phyloP scores from a whole-genome alignment of 1,140 invertebrate species.

The Pachypeltis micranthus region DNA sequence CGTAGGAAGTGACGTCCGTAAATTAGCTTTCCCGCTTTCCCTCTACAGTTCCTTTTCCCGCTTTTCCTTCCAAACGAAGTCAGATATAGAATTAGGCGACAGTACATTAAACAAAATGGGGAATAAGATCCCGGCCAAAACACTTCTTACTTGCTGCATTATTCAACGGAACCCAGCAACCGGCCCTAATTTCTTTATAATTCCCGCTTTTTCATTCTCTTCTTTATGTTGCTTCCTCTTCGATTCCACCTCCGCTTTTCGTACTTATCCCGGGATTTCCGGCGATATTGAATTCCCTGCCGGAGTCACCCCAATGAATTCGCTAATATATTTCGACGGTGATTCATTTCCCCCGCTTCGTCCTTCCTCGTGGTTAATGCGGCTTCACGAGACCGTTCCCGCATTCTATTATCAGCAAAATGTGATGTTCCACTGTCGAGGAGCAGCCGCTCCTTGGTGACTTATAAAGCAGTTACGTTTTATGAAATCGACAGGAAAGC shows the following conservation, averaged over 20 bases:
- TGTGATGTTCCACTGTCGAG: no score
- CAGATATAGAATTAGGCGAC: slow-evolving; percentile 5
- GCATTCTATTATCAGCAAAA: no score
- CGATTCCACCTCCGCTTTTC: neutral
- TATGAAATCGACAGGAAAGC: no score
- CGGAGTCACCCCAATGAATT: neutral
- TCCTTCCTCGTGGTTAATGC: neutral
- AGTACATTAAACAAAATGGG: slow-evolving; percentile 7
- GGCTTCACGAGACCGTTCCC: no score
- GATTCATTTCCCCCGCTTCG: neutral
- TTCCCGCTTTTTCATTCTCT: neutral
- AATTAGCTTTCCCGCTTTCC: neutral
- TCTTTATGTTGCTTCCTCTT: neutral
- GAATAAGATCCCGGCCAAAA: slow-evolving; percentile 3
- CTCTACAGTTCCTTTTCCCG: neutral
- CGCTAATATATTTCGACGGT: slow-evolving; percentile 2
- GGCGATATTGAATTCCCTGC: neutral
- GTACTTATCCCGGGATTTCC: neutral
- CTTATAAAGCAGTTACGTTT: no score
- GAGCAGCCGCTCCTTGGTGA: no score
- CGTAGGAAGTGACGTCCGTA: neutral
- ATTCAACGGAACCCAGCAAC: no score
- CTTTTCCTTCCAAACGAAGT: neutral
- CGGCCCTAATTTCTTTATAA: no score
- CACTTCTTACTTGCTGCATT: no score